A percentile compares a stretch with the other conserved stretches of the same genome.
Conservation (phyloP, 1,140 invertebrate genomes). For the Brachionus paranguensis region DNA sequence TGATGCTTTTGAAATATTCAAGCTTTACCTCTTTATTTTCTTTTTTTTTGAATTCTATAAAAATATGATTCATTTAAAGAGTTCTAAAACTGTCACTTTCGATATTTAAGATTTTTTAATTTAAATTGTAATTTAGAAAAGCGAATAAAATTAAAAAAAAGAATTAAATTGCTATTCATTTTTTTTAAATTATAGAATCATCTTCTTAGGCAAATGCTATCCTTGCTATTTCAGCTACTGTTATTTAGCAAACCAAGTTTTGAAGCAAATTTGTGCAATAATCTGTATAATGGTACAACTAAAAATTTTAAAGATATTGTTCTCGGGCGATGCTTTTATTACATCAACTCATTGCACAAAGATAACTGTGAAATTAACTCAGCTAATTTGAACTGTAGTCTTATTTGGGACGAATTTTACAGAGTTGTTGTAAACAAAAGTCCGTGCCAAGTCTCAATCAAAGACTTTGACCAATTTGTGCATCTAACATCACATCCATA, state of each 20-base stretch:
- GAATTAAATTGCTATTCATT: neutral
- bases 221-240: neutral
- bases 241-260: neutral
- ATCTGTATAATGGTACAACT: neutral
- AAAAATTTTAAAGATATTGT: conserved; percentile 17
- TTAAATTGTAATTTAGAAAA: neutral
- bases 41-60: too few species aligned
- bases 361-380: neutral
- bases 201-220: neutral
- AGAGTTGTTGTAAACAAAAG: neutral
- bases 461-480: conserved; percentile 13
- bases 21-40: too few species aligned
- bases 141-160: neutral
- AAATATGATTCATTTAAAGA: too few species aligned
- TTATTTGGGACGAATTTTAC: conserved; percentile 4
- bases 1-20: too few species aligned
- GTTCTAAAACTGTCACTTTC: too few species aligned
- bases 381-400: neutral
- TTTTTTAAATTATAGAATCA: neutral
- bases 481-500: neutral
- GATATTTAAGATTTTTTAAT: neutral
- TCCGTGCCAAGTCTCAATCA: neutral
- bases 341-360: neutral
- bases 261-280: neutral
- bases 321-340: conserved; percentile 18